Evolutionary conservation across 2,888 invertebrate species (phyloP), one percentile per base, ranked within the genome.

Genomic region (Podabrus alpinus): DNA sequence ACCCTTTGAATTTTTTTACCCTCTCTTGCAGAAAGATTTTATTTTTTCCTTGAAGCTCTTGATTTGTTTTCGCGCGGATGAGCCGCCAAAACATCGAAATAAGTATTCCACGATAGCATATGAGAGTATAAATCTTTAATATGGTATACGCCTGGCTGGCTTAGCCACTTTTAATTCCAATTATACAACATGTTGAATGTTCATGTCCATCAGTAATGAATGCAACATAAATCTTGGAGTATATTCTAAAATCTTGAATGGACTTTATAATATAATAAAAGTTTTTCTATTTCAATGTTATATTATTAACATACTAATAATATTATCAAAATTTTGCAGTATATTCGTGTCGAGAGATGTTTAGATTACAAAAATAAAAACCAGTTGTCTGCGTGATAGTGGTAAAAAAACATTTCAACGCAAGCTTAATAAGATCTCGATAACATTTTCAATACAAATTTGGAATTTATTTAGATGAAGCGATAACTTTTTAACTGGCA

Each of bases 371-470:
- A 64, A 21, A 17, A 64, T 64, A 21, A 64, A 64, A 64, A 64
- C 62, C 62, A 64, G 62, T 64, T 64, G 62, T 64, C 62, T 64
- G 62, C 62, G 62, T 64, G 62, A 64, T 64, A 19, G 62, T 64
- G 62, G 62, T 64, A 64, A 64, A 64, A 60, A 64, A 64, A 64
- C 62, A 64, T 64, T 78, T 67, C 29, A 76, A 64, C 62, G 62
- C 62, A 64, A 64, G 62, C 62, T 77, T 78, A 76, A 79, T 77
- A 76, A 74, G 77, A 79, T 79, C 78, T 75, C 62, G 78, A 77
- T 79, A 79, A 67, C 70, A 59, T 68, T 75, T 78, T 79, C 73
- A 78, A 79, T 77, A 79, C 76, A 76, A 78, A 79, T 78, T 77
- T 73, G 68, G 76, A 77, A 75, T 79, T 76, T 79, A 79, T 77